Evolutionary conservation across 2,888 invertebrate species (phyloP), one percentile per base, ranked within the genome.

Genomic region (Scaptomyza parva): DNA sequence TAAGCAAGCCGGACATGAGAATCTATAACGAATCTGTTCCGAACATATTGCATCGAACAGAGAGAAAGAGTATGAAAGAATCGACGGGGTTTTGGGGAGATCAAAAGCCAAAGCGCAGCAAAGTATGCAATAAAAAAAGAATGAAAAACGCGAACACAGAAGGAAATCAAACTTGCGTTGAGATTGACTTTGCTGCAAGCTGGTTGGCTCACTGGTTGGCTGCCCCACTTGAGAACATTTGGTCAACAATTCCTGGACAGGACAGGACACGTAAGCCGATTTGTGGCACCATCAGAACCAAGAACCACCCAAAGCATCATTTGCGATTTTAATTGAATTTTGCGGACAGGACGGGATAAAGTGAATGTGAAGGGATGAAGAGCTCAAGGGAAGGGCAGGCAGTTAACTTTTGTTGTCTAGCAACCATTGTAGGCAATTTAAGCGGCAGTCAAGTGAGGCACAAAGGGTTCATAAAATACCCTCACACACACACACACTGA

Each of bases 301-400:
- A 45, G 26, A 28, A 6, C 9, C 37, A 22, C 33, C 63, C 30
- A n/a, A n/a, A n/a, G n/a, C 68, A 54, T 62, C 77, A 76, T 74
- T 74, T 68, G 63, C 76, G 70, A 74, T 78, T 81, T 78, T 79
- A 79, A 79, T 79, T 79, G 78, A 79, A 79, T 79, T 79, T 80
- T 66, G 65, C 65, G 62, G 26, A 12, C 4, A 14, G 33, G 33
- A n/a, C n/a, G 33, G 14, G 3, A 4, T 30, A 3, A 4, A 14
- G 35, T n/a, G n/a, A n/a, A n/a, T n/a, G n/a, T n/a, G n/a, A n/a
- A n/a, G n/a, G n/a, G n/a, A n/a, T n/a, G n/a, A n/a, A n/a, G n/a
- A n/a, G n/a, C n/a, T n/a, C n/a, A n/a, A n/a, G n/a, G n/a, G 33
- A n/a, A n/a, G 3, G 33, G 33, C n/a, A 33, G 33, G 33, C 33